Conservation (phyloP, 2,113 vertebrate genomes). For the Cynoglossus semilaevis region DNA sequence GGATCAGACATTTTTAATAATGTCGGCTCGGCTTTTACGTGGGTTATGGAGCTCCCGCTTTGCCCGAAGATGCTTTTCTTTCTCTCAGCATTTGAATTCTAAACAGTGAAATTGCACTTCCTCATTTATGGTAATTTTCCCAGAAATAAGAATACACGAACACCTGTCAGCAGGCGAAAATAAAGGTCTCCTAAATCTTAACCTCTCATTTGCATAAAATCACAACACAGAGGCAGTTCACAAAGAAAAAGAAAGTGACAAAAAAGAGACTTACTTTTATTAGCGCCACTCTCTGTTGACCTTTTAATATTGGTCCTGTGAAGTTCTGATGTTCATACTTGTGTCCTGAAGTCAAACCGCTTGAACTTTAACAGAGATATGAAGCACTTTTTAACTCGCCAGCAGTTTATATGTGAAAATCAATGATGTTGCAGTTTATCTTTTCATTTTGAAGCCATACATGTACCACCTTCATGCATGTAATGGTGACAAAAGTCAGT, state of each 20-base stretch:
- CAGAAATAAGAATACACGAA: background rate
- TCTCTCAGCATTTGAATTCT: conserved; percentile 17
- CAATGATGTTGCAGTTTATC: too few species aligned
- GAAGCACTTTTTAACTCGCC: too few species aligned
- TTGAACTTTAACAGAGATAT: too few species aligned
- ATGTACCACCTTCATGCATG: too few species aligned
- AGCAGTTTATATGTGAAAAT: too few species aligned
- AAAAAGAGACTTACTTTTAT: conserved; percentile 7
- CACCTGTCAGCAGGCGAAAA: conserved; percentile 4
- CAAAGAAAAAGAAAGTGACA: background rate
- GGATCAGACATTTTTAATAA: conserved; percentile 45
- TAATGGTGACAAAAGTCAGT: too few species aligned
- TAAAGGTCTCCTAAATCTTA: background rate
- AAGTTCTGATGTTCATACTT: too few species aligned
- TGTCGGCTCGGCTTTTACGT: conserved; percentile 8
- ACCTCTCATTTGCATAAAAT: conserved; percentile 3
- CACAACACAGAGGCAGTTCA: background rate
- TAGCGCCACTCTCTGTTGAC: background rate
- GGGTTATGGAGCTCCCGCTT: background rate
- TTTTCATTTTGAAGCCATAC: too few species aligned
- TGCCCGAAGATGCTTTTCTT: conserved; percentile 19
- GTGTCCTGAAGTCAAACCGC: too few species aligned
- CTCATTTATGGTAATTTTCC: conserved; percentile 24
- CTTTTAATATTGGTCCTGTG: too few species aligned
- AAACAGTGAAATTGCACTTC: conserved; percentile 1